phyloP scores from a whole-genome alignment of 1,140 invertebrate genomes.

The Cecropterus lyciades region DNA sequence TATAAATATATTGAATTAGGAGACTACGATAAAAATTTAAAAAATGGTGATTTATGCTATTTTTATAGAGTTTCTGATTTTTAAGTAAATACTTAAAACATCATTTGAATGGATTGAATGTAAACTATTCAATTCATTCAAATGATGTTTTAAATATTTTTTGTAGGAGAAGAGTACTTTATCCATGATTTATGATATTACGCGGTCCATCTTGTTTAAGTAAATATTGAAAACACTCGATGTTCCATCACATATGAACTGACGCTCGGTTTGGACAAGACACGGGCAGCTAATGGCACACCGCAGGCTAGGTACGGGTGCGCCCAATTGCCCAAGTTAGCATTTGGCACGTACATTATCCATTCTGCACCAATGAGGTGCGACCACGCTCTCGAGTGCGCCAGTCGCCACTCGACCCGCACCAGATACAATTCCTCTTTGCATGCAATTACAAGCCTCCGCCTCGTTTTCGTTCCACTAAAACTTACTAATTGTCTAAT shows the following conservation, averaged over 20 bases:
- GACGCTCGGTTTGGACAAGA: background rate
- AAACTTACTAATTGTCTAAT: conserved; percentile 31
- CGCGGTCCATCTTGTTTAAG: background rate
- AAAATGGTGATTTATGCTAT: too few species aligned
- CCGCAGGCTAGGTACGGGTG: conserved; percentile 23
- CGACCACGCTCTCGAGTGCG: conserved; percentile 35
- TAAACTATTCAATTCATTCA: too few species aligned
- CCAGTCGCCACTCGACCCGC: conserved; percentile 41
- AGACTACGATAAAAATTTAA: too few species aligned
- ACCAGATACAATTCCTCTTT: conserved; percentile 39
- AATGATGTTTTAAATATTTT: too few species aligned
- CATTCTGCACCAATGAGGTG: conserved; percentile 49
- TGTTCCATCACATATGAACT: conserved; percentile 14
- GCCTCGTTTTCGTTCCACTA: background rate
- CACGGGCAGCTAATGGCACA: conserved; percentile 17
- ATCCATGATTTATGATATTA: too few species aligned
- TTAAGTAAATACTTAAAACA: too few species aligned
- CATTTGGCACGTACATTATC: conserved; percentile 66
- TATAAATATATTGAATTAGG: too few species aligned
- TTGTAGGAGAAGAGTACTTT: too few species aligned
- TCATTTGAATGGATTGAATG: too few species aligned
- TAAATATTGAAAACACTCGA: conserved; percentile 13
- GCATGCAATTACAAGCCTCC: conserved; percentile 44
- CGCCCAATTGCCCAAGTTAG: conserved; percentile 65
- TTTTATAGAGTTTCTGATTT: too few species aligned